Percentiles rank a stretch among this genome's conserved stretches.
Conservation (phyloP, 2,888 invertebrate species). For the Pemphredon lugubris region DNA sequence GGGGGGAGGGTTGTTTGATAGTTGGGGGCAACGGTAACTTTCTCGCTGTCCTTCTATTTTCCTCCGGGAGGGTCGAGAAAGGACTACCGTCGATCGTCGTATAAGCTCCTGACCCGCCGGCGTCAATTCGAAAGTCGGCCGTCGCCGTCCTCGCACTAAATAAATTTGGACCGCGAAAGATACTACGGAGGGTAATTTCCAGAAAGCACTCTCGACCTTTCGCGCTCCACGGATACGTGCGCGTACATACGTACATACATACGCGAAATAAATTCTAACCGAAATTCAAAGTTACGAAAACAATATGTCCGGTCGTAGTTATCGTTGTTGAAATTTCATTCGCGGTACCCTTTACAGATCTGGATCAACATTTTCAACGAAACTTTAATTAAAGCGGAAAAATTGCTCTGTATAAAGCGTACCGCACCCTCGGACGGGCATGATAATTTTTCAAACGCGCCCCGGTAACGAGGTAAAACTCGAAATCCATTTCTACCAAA, state of each 20-base stretch:
- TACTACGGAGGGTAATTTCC: slow-evolving; percentile 11
- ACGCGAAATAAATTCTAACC: slow-evolving; percentile 17
- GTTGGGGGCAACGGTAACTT: not conserved
- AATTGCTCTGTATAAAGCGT: no score
- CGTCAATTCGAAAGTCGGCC: slow-evolving; percentile 40
- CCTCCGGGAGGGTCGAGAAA: slow-evolving; percentile 8
- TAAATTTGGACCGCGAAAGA: slow-evolving; percentile 39
- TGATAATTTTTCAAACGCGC: no score
- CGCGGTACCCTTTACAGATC: no score
- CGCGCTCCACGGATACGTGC: slow-evolving; percentile 9
- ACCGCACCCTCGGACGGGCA: no score
- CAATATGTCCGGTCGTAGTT: slow-evolving; percentile 17
- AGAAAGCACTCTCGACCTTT: slow-evolving; percentile 11
- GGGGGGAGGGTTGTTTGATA: not conserved
- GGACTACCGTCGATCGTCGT: slow-evolving; percentile 6
- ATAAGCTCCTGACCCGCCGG: slow-evolving; percentile 32
- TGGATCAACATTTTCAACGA: not conserved
- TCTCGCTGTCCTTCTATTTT: not conserved
- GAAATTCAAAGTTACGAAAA: no score
- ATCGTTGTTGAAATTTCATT: no score
- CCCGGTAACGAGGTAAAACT: no score
- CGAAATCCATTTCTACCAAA: no score
- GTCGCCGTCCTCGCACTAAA: slow-evolving; percentile 30
- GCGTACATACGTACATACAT: slow-evolving; percentile 32
- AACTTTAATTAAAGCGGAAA: no score